These are phyloP conservation scores for Platyrinchus mystaceus DNA, from an alignment of 2,797 vertebrate genomes.

Conservation along the genomic window DNA sequence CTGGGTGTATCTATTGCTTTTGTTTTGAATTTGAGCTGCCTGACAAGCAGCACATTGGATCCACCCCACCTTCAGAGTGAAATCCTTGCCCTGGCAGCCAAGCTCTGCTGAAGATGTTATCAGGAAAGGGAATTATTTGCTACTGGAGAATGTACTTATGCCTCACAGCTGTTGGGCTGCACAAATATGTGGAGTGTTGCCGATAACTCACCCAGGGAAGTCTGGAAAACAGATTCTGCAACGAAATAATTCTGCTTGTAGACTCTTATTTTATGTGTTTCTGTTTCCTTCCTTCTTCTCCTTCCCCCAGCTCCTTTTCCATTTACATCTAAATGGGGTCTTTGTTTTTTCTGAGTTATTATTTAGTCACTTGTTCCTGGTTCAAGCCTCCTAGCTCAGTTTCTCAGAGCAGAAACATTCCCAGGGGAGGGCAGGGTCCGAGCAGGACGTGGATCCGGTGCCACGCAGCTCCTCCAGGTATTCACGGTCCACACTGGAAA, in stretches of 20 bases:
- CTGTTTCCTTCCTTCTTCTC: constrained; percentile 19
- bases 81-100: neutral
- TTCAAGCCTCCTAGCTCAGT: neutral
- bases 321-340: constrained; percentile 41
- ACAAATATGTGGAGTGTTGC: neutral
- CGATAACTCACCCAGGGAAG: neutral
- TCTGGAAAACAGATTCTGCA: neutral
- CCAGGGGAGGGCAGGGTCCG: neutral
- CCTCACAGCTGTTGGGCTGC: neutral
- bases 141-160: constrained; percentile 12
- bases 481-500: neutral
- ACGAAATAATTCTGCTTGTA: neutral
- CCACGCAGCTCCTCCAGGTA: neutral
- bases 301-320: neutral
- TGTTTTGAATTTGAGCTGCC: neutral
- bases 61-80: neutral
- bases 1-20: neutral
- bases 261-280: constrained; percentile 15
- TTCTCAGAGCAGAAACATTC: neutral
- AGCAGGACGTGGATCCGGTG: neutral
- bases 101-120: constrained; percentile 22
- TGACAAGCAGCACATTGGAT: neutral
- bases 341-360: constrained; percentile 38
- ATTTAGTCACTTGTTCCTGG: neutral
- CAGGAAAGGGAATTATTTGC: constrained; percentile 36